These are phyloP conservation scores for Hyalella azteca DNA, from an alignment of 2,888 invertebrate species.

Conservation along the genomic window DNA sequence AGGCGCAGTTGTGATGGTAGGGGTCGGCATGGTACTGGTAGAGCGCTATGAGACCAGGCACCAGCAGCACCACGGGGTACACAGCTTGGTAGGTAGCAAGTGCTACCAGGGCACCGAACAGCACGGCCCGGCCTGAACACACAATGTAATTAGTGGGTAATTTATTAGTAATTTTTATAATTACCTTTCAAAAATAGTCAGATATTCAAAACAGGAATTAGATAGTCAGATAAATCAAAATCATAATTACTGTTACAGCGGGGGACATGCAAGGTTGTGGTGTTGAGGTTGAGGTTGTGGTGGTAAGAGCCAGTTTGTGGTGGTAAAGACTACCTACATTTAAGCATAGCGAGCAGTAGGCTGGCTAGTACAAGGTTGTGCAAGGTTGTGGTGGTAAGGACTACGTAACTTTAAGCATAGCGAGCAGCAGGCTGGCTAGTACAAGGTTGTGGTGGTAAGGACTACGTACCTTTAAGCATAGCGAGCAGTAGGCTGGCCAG, in stretches of 20 bases:
- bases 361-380: conserved; percentile 82
- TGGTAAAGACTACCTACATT: no score
- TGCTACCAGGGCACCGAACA: conserved; percentile 70
- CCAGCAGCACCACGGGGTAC: conserved; percentile 77
- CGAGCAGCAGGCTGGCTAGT: conserved; percentile 74
- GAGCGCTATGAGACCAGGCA: conserved; percentile 79
- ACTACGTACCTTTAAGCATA: conserved; percentile 70
- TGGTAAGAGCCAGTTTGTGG: no score
- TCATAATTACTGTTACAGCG: no score
- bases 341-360: conserved; percentile 74
- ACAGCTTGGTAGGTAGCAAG: conserved; percentile 79
- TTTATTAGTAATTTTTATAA: no score
- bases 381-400: conserved; percentile 87
- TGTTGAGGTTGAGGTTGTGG: no score
- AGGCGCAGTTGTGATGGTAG: conserved; percentile 19
- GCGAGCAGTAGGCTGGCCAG: conserved; percentile 75
- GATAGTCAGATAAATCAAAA: no score
- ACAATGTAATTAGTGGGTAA: no score
- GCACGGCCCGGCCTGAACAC: conserved; percentile 67
- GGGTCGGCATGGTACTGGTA: conserved; percentile 62
- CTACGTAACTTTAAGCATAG: conserved; percentile 79
- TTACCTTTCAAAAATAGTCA: no score
- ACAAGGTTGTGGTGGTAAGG: conserved; percentile 86
- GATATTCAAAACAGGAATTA: no score
- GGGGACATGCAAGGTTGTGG: no score